phyloP scores from a whole-genome alignment of 2,888 invertebrate species.

The Slavum lentiscoides region DNA sequence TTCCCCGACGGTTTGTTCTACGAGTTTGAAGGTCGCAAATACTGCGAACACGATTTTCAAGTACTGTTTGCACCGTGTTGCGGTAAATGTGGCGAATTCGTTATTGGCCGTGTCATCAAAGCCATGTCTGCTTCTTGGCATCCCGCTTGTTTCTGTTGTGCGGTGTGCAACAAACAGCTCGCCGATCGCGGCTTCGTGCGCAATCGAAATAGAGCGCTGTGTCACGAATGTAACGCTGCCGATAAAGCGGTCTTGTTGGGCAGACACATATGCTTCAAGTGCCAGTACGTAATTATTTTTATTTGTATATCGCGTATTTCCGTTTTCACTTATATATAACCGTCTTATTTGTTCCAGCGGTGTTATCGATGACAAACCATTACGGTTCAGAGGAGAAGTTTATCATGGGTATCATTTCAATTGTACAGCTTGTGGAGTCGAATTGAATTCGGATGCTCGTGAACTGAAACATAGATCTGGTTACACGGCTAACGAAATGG shows the following conservation, averaged over 20 bases:
- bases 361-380: slow-evolving; percentile 86
- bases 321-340: neutral
- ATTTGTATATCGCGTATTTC: neutral
- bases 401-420: slow-evolving; percentile 99
- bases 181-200: slow-evolving; percentile 98
- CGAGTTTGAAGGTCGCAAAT: slow-evolving; percentile 98
- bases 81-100: slow-evolving; percentile 87
- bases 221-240: slow-evolving; percentile 94
- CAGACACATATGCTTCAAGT: slow-evolving; percentile 97
- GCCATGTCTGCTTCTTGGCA: slow-evolving; percentile 99
- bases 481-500: slow-evolving; percentile 86
- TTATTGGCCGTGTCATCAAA: slow-evolving; percentile 98
- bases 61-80: slow-evolving; percentile 94
- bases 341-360: slow-evolving; percentile 66
- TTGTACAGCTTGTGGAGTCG: slow-evolving; percentile 88
- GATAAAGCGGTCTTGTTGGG: slow-evolving; percentile 94
- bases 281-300: slow-evolving; percentile 79
- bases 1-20: slow-evolving; percentile 98
- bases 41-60: slow-evolving; percentile 99
- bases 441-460: slow-evolving; percentile 92
- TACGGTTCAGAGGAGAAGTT: slow-evolving; percentile 91
- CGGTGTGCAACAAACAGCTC: slow-evolving; percentile 86
- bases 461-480: slow-evolving; percentile 92
- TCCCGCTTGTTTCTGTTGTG: slow-evolving; percentile 95
- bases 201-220: slow-evolving; percentile 81